Base-by-base conservation (phyloP, 2,113 vertebrate species). In the Nestor notabilis region DNA sequence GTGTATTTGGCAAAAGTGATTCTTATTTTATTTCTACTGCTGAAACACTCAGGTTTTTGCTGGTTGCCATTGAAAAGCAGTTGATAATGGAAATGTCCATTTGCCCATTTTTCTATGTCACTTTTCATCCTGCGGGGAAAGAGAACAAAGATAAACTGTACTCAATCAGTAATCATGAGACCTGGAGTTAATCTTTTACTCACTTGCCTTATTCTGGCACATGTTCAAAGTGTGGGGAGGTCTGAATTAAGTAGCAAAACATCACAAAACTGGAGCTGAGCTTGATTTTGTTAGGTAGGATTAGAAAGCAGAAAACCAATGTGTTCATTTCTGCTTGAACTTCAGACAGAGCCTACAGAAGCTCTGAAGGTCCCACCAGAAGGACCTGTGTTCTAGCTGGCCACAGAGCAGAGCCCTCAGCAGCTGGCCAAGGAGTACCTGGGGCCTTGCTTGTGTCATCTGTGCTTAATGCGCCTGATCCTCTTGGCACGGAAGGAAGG, bases 211-310 rank as follows among this genome's bases (percentile, higher is more conserved):
- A 33, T 43, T 47, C 33, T 64, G 69, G 72, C 50, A 78, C 23
- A 17, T 0, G 4, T 18, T 77, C 4, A 47, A 44, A 69, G 56
- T 0, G 0, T 23, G 17, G 21, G 15, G 52, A 91, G 27, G 3
- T 71, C 65, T 82, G 65, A 91, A 84, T 74, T 39, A 60, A 79
- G 17, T 1, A 0, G 10, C 13, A 89, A 58, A 82, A 84, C 39
- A 68, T 47, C 60, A 64, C 43, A 60, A n/a, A 91, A 47, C n/a
- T 39, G 43, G 37, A 81, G 13, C 37, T 35, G 18, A 75, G 56
- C 83, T 71, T 75, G 55, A 27, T 64, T 93, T 82, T 47, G 43
- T 23, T 12, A 71, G 60, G 47, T 50, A 71, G 77, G 47, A 66
- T 78, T 21, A 64, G 39, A 55, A 75, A 93, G 46, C 75, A 88